Evolutionary conservation across 2,797 vertebrate genomes (phyloP), one percentile per base, ranked within the genome.

Genomic region (Cryptoprocta ferox): DNA sequence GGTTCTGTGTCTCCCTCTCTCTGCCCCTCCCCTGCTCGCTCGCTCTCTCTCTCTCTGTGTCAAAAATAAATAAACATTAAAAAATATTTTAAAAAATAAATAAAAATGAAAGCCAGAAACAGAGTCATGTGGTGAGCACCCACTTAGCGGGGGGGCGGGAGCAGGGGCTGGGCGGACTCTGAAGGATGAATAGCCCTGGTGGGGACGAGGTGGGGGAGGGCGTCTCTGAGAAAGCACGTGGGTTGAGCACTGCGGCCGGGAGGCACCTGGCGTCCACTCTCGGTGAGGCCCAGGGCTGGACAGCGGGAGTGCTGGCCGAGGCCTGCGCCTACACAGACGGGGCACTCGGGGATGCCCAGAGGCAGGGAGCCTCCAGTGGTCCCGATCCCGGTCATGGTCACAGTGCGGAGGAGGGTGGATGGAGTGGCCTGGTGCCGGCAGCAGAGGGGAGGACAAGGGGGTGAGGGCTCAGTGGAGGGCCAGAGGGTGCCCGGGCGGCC

Each of bases 161-260:
- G 50, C 68, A 53, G 21, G 12, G 14, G 35, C 21, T 59, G 32
- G 6, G 18, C 0, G 12, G 81, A 26, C 42, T 32, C 83, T 83
- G 66, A 66, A 45, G 71, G 30, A 6, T 45, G 21, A 48, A 12
- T 0, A 50, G 85, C 26, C 26, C 66, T 5, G 65, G 0, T 8
- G 0, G 39, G 30, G 37, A 19, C 39, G 16, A 21, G 63, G 53
- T 53, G 35, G 90, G 59, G 42, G 37, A 45, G 32, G 59, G 19
- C 16, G 0, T 48, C 2, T 24, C 10, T 30, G 80, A 39, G 32
- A 35, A 19, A 56, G 59, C 15, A 28, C 0, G 8, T 21, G 13
- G 7, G 8, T 21, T 68, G 37, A 37, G 39, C 32, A 0, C 7
- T 24, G 26, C 3, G 5, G n/a, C 32, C 1, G 0, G 28, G 37